Base-by-base conservation (phyloP, 2,113 vertebrate species). In the Thamnophis sirtalis region DNA sequence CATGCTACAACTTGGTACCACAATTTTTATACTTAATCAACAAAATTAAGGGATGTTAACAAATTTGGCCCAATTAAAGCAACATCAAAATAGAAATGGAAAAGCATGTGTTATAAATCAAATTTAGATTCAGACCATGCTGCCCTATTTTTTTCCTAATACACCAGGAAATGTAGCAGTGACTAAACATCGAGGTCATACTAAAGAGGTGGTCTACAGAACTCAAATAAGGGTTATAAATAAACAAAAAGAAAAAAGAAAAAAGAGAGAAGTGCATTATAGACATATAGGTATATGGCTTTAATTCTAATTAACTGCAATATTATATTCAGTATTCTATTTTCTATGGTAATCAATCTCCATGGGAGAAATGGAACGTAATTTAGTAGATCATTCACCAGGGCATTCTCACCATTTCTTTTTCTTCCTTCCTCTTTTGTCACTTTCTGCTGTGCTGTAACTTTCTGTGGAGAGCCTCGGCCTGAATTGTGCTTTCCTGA, bases 401-500 rank as follows among this genome's bases (percentile, higher is more conserved):
- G 24, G 51, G 60, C 92, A 53, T 95, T 97, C 96, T 98, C 98
- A 99, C 99, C 99, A 0, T 98, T 99, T 96, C 98, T 98, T 93
- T 98, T 99, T 95, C 97, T 97, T 38, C 96, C 96, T 94, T 99
- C 98, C 49, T 99, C 99, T 96, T 99, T 99, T 88, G 98, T 97
- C 96, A 95, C 97, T 98, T 99, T 99, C 96, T 98, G 98, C 92
- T 98, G 98, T 38, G 98, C 98, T 97, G 98, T 98, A 96, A 97
- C 96, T 93, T 98, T 98, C 96, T 98, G 98, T 94, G 97, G 98
- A 10, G 98, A 98, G 97, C 97, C 97, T 94, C 97, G 97, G 93
- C 98, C 91, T 0, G 98, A 98, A 96, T 98, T 98, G 97, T 97
- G 98, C 98, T 98, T 99, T 95, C 97, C 98, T 93, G 99, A 99